Base-by-base conservation (phyloP, 1,140 invertebrate genomes). In the Stenopsyche tienmushanensis region DNA sequence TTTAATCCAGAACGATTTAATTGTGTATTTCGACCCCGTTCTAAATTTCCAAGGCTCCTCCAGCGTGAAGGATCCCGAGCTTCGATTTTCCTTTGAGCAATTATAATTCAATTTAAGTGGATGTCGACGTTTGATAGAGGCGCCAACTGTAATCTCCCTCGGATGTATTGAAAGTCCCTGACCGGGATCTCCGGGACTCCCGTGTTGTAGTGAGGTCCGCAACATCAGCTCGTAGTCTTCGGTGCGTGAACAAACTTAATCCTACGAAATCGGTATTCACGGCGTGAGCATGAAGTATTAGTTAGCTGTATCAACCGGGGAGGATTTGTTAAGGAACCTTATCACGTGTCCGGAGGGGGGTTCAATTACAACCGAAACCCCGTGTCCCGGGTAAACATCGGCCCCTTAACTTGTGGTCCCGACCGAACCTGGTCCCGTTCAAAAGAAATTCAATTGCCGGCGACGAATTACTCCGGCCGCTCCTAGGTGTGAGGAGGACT, bases 211-310 rank as follows among this genome's bases (percentile, higher is more conserved):
- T n/a, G n/a, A n/a, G n/a, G n/a, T n/a, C n/a, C n/a, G 39, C 26
- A 34, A 55, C 29, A 55, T 41, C 54, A 42, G 26, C 54, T 39
- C 34, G 54, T 20, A 29, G 20, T 25, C 21, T 53, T 24, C 26
- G 53, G 54, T 55, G 63, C 63, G 63, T 65, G 63, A 65, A 58
- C 63, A 58, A 65, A 65, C 63, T 65, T 65, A 65, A 65, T 65
- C 44, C 15, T 29, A 23, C 15, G 41, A 1, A 29, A 68, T 68
- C 66, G 55, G 62, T 68, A 68, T 68, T 68, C 66, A 60, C 62
- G 39, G 62, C 49, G 55, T 21, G 57, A 39, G 26, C 62, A 41
- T 52, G 47, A 68, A 55, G 62, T 62, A 68, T 68, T 68, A 68
- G 66, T 65, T 55, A 42, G 62, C 41, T 39, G 66, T 68, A 68